Base-by-base conservation (phyloP, 2,797 vertebrate species). In the Coccyzus lansbergi region DNA sequence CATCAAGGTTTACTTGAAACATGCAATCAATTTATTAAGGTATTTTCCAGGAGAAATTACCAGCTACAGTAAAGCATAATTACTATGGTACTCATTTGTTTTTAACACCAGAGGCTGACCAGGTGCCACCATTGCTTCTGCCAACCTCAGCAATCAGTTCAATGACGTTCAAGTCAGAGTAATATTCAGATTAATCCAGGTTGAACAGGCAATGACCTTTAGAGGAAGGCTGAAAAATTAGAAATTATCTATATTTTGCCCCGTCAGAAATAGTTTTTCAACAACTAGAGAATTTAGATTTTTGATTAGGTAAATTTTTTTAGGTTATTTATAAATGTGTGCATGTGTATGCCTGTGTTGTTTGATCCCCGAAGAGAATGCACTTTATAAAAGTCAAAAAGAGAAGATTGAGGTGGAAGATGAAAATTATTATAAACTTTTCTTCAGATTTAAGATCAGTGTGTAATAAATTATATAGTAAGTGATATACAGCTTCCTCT, bases 11-110 rank as follows among this genome's bases (percentile, higher is more conserved):
- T 93, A 42, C 55, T 72, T 11, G 8, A 88, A 91, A 84, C 60
- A 86, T 68, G 59, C 20, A 67, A 91, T 87, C 58, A 70, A 60
- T 94, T 95, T 95, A 96, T 94, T 84, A 75, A 64, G 75, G 48
- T 44, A 28, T 94, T 92, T 97, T 88, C 44, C 44, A 85, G 91
- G 67, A 55, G 69, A 93, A 91, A 94, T 88, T 93, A 91, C 22
- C 87, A 93, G 88, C 77, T 94, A 84, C 56, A 91, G 85, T 88
- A 64, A 87, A 89, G 33, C 1, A 0, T 76, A 91, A 89, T 89
- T 94, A 91, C 79, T 78, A 86, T 74, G 52, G 44, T 86, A 56
- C 38, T 68, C 31, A 62, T 51, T 72, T 17, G 64, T 87, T 92
- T 89, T 93, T 78, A 86, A 88, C 87, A 55, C 44, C 3, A 7